Conservation (phyloP, 2,888 invertebrate genomes). For the Ceramica pisi region DNA sequence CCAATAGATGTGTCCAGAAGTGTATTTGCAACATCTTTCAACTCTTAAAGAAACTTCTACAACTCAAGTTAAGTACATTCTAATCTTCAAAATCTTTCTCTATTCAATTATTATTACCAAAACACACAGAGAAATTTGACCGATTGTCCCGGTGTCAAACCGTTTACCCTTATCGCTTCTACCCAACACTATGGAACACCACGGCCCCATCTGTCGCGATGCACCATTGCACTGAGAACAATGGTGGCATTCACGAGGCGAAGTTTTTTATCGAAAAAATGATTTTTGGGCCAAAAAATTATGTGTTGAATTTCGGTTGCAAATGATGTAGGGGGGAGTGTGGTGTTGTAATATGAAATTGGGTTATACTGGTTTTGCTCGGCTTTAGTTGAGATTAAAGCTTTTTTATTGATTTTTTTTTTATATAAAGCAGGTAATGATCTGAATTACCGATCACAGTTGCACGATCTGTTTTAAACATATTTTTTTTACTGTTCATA, state of each 20-base stretch:
- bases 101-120: slow-evolving; percentile 42
- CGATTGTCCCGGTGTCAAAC: slow-evolving; percentile 86
- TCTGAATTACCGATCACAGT: neutral
- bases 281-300: slow-evolving; percentile 76
- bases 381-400: slow-evolving; percentile 13
- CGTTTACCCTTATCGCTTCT: slow-evolving; percentile 85
- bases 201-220: slow-evolving; percentile 81
- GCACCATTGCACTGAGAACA: slow-evolving; percentile 81
- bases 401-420: neutral
- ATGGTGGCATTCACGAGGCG: slow-evolving; percentile 80
- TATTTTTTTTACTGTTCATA: too few relatives aligned
- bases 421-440: neutral
- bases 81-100: slow-evolving; percentile 15
- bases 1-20: too few relatives aligned
- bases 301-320: slow-evolving; percentile 69
- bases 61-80: too few relatives aligned
- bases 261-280: slow-evolving; percentile 79
- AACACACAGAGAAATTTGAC: slow-evolving; percentile 72
- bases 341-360: slow-evolving; percentile 36
- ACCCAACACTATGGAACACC: slow-evolving; percentile 60
- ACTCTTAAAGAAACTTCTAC: too few relatives aligned
- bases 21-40: too few relatives aligned
- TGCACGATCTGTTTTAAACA: too few relatives aligned
- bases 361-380: slow-evolving; percentile 23
- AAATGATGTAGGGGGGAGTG: slow-evolving; percentile 30